Percentiles rank a stretch among this genome's conserved stretches.
Evolutionary conservation across 2,888 invertebrate genomes (phyloP).

Genomic region (Callyntrura guangdongensis): DNA sequence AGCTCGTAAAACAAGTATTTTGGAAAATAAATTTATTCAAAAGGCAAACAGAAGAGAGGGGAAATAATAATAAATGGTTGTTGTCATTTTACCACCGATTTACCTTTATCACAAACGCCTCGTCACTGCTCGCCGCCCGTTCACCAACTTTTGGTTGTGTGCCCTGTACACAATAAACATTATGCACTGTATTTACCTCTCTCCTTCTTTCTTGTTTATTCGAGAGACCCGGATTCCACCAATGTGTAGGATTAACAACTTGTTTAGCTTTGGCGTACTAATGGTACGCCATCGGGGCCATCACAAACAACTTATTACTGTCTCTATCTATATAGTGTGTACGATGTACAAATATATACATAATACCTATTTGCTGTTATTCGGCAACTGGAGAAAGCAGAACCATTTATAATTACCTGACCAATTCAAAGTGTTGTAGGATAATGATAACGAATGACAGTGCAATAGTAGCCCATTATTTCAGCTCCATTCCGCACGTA

Average conservation of each 20-base stretch:
- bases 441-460: slow-evolving; percentile 23
- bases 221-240: neutral
- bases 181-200: neutral
- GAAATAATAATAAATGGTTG: slow-evolving; percentile 6
- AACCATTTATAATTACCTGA: neutral
- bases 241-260: neutral
- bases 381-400: neutral
- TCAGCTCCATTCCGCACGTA: neutral
- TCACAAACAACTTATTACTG: neutral
- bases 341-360: too few species aligned
- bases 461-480: neutral
- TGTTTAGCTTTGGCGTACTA: slow-evolving; percentile 24
- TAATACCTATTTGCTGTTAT: too few species aligned
- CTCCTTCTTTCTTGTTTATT: neutral
- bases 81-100: neutral
- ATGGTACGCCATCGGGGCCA: neutral
- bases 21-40: neutral
- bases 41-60: neutral
- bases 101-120: neutral
- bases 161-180: neutral
- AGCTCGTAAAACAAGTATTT: neutral
- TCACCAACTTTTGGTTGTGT: neutral
- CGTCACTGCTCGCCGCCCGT: neutral
- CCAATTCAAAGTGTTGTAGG: neutral
- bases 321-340: too few species aligned